phyloP scores from a whole-genome alignment of 2,113 vertebrate species.

The Glaucidium brasilianum region DNA sequence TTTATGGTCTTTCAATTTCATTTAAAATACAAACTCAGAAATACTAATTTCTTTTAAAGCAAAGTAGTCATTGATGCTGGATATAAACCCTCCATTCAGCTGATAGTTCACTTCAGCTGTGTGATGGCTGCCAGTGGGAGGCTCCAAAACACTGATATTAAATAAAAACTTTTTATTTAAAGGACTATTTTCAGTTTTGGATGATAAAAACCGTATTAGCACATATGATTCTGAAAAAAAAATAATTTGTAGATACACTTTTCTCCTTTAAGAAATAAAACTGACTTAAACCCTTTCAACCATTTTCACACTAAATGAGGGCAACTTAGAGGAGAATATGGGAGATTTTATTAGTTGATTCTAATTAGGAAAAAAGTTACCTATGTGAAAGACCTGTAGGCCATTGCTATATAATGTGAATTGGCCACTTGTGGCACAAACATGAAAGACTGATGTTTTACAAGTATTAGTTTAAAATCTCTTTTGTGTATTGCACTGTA shows the following conservation, averaged over 20 bases:
- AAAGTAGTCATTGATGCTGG: constrained; percentile 2
- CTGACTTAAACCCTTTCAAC: not conserved
- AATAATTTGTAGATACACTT: not conserved
- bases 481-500: not conserved
- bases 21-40: constrained; percentile 32
- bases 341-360: not conserved
- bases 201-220: not conserved
- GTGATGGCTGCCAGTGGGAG: constrained; percentile 68
- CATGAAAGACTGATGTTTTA: not conserved
- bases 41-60: constrained; percentile 33
- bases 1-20: constrained; percentile 41
- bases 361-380: not conserved
- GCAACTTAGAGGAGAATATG: not conserved
- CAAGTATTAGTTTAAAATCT: not conserved
- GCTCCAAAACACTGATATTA: constrained; percentile 66
- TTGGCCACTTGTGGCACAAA: not conserved
- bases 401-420: not conserved
- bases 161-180: constrained; percentile 57
- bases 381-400: not conserved
- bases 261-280: not conserved
- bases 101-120: constrained; percentile 35
- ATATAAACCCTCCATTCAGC: constrained; percentile 19
- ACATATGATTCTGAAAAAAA: not conserved
- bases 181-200: not conserved
- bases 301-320: not conserved